Evolutionary conservation across 2,113 vertebrate species (phyloP).

Genomic region (Poecile atricapillus): DNA sequence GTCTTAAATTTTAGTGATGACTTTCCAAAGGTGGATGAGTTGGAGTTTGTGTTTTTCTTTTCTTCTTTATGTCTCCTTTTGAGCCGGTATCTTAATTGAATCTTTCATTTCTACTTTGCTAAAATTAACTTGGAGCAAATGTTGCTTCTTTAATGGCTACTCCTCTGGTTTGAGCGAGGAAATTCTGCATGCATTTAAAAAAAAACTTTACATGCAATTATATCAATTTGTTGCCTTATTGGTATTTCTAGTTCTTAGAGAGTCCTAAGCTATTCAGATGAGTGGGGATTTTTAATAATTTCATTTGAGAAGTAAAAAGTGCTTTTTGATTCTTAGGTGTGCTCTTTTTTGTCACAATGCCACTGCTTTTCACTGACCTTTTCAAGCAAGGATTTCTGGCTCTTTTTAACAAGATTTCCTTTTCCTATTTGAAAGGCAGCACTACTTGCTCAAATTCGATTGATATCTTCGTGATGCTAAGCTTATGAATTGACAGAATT

Average conservation of each 20-base stretch:
- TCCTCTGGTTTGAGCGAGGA: neutral
- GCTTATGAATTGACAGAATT: neutral
- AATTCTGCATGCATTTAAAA: neutral
- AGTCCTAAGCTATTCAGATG: neutral
- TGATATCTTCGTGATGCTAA: neutral
- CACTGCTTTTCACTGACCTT: neutral
- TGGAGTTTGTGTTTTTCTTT: neutral
- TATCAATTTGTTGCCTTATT: neutral
- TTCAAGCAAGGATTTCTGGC: neutral
- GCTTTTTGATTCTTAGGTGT: neutral
- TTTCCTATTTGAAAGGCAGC: neutral
- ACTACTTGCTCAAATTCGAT: neutral
- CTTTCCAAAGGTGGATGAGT: neutral
- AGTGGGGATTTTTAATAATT: neutral
- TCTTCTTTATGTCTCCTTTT: neutral
- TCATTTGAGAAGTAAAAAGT: neutral
- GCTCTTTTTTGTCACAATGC: neutral
- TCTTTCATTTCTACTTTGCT: neutral
- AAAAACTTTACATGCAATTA: fast-evolving
- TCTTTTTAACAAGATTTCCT: neutral
- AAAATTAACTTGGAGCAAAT: neutral
- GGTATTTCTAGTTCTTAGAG: neutral
- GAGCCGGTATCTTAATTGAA: neutral
- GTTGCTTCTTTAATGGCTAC: neutral
- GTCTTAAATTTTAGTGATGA: neutral